Evolutionary conservation across 2,113 vertebrate genomes (phyloP), one percentile per base, ranked within the genome.

Genomic region (Leptobrachium leishanense): DNA sequence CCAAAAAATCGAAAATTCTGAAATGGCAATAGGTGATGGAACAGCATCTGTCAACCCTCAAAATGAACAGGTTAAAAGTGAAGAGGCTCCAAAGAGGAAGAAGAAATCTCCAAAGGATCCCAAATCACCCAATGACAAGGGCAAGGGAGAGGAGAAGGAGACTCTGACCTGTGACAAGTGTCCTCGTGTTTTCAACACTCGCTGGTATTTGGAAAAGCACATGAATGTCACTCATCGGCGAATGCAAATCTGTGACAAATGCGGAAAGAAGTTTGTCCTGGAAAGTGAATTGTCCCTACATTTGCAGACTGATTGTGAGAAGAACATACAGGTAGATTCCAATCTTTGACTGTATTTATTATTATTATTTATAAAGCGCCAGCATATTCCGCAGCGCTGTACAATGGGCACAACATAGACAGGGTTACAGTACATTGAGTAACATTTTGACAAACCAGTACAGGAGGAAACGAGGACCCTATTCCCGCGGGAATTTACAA

Each of bases 181-280:
- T 84, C 97, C 97, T 62, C 93, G 98, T 72, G 96, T 99, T 84
- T 99, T 99, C 82, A 99, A 98, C 90, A 98, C 97, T 0, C 96
- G 97, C 90, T 99, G 97, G 97, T 99, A 99, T 93, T 91, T 99
- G 92, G 97, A 99, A 91, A 99, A 98, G 92, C 97, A 99, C 93
- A 98, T 98, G 97, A 99, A 98, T 84, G 96, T 99, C 83, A 99
- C 97, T 3, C 98, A 99, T 89, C 91, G 97, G 83, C 93, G 98
- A 77, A 99, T 98, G 97, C 98, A 99, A 93, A 99, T 99, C 88
- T 99, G 97, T 84, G 97, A 99, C 93, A 98, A 99, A 82, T 99
- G 98, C 62, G 98, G 96, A 81, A 99, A 98, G 90, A 99, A 99
- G 89, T 99, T 99, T 87, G 97, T 98, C 83, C 92, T 99, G 87